These are phyloP conservation scores for Hypomecis punctinalis DNA, from an alignment of 2,888 invertebrate genomes.

Conservation along the genomic window DNA sequence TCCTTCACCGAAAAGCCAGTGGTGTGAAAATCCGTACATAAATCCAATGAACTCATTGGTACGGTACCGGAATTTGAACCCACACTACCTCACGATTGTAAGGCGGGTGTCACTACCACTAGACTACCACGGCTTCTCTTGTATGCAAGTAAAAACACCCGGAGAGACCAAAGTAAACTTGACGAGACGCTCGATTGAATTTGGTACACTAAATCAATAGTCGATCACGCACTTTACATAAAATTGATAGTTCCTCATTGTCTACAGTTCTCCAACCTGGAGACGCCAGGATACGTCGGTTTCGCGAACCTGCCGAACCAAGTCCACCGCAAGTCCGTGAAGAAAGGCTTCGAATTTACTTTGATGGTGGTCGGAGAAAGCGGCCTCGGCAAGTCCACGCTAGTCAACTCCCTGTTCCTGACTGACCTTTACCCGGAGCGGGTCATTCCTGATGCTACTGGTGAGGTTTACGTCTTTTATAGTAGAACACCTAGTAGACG, in stretches of 20 bases:
- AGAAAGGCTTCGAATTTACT: conserved; percentile 99
- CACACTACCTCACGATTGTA: no score
- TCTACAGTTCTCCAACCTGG: conserved; percentile 91
- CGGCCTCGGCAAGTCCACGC: conserved; percentile 97
- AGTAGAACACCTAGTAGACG: conserved; percentile 59
- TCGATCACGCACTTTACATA: no score
- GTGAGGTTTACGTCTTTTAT: conserved; percentile 76
- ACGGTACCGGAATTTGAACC: no score
- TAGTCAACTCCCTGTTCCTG: conserved; percentile 97
- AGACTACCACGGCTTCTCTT: no score
- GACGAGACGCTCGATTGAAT: no score
- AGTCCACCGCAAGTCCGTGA: conserved; percentile 98
- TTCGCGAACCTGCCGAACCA: conserved; percentile 98
- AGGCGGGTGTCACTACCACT: no score
- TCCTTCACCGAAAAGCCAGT: no score
- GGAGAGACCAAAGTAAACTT: no score
- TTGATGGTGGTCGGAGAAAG: conserved; percentile 98
- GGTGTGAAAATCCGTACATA: no score
- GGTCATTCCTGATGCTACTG: conserved; percentile 93
- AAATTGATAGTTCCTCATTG: not conserved
- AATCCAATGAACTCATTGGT: no score
- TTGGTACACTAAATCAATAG: no score
- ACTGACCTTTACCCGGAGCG: conserved; percentile 98
- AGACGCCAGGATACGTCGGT: conserved; percentile 95
- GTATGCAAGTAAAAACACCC: no score